Conservation (phyloP, 2,113 vertebrate species). For the Triplophysa siluroides region DNA sequence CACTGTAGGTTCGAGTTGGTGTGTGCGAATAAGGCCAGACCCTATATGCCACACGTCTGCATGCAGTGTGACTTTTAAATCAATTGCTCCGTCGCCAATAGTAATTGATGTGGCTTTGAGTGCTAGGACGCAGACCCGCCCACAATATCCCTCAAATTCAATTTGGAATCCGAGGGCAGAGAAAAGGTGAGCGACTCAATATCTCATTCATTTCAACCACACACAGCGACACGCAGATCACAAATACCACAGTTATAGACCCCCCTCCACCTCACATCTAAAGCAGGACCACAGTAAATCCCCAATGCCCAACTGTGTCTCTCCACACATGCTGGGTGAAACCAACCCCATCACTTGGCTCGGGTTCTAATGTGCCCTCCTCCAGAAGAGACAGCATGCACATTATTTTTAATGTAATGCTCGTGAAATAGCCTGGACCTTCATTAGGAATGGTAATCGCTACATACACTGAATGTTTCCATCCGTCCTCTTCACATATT, state of each 20-base stretch:
- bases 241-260: conserved; percentile 35
- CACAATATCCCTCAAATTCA: conserved; percentile 52
- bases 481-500: conserved; percentile 31
- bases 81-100: conserved; percentile 50
- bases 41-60: conserved; percentile 20
- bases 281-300: conserved; percentile 49
- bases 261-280: conserved; percentile 33
- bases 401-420: conserved; percentile 17
- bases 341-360: background rate
- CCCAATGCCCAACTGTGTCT: conserved; percentile 2
- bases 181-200: conserved; percentile 52
- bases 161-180: conserved; percentile 51
- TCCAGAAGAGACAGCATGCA: background rate
- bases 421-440: conserved; percentile 24
- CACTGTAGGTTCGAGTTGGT: background rate
- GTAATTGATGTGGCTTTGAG: conserved; percentile 52
- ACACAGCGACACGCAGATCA: conserved; percentile 45
- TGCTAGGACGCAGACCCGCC: conserved; percentile 41
- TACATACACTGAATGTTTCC: conserved; percentile 14
- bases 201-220: conserved; percentile 51
- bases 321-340: background rate
- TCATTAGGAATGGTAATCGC: conserved; percentile 34
- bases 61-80: conserved; percentile 49
- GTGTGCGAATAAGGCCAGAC: conserved; percentile 8
- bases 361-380: background rate